A percentile compares a stretch with the other conserved stretches of the same genome.
These are phyloP conservation scores for Chrysocyon brachyurus DNA, from an alignment of 2,797 vertebrate genomes.

Conservation along the genomic window DNA sequence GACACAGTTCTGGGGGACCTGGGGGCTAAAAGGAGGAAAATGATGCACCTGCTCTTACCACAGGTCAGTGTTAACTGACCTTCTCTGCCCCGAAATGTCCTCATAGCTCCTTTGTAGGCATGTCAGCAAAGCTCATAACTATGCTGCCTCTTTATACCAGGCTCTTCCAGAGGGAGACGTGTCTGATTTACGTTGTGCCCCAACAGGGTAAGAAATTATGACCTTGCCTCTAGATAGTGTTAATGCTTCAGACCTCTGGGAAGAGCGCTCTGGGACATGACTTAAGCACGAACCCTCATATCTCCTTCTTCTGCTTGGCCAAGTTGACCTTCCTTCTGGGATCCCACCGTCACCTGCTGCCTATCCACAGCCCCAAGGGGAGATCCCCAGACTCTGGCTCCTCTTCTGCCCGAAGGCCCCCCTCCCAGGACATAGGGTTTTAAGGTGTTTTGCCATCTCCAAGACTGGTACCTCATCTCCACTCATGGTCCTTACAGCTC, in stretches of 20 bases:
- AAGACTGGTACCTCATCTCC: neutral
- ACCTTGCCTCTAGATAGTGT: too few species aligned
- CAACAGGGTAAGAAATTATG: neutral
- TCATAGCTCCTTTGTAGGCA: too few species aligned
- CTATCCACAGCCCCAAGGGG: neutral
- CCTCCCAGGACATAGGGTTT: neutral
- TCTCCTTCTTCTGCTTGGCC: neutral
- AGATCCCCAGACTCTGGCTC: neutral
- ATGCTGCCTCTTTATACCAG: rapidly evolving
- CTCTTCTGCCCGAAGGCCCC: neutral
- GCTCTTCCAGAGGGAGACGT: neutral
- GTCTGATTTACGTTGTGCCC: neutral
- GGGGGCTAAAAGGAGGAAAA: neutral
- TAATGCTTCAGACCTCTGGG: neutral
- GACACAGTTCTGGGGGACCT: neutral
- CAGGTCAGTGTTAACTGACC: too few species aligned
- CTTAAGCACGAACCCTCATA: neutral
- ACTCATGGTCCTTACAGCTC: rapidly evolving
- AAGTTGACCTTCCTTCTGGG: neutral
- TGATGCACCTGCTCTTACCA: rapidly evolving
- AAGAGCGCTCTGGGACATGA: neutral
- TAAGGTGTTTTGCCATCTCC: neutral
- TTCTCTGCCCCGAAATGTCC: neutral
- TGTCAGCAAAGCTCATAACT: neutral
- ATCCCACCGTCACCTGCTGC: neutral